Evolutionary conservation across 2,797 vertebrate genomes (phyloP), one percentile per base, ranked within the genome.

Genomic region (Mycteria americana): DNA sequence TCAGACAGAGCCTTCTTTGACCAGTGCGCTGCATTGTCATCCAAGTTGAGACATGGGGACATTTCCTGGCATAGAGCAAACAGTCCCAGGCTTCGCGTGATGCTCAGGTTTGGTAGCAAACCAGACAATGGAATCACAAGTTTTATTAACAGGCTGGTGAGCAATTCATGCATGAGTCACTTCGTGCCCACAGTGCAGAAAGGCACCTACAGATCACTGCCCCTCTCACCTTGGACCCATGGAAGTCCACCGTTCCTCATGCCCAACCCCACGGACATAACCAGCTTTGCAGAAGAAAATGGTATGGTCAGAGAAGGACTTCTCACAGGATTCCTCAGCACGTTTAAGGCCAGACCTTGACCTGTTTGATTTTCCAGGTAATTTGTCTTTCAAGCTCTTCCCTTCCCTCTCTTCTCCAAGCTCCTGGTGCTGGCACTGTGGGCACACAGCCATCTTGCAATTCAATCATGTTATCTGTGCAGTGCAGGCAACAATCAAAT

Each of bases 401-500:
- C 43, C 5, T 83, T 10, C 33, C 21, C 45, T 79, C 57, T 46
- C 35, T 39, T 46, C 69, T 43, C 69, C 60, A 25, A 69, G 91
- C 72, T 57, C 39, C 5, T 24, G 35, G 37, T 51, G 60, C 70
- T 78, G 87, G 85, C 37, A 53, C 23, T 24, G 64, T 31, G 78
- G 92, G 81, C 91, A 83, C 35, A 9, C 56, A 88, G 92, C 91
- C 91, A 88, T 83, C 88, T 31, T 76, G 64, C 89, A 96, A 92
- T 95, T 63, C 92, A 94, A 85, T 96, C 91, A 30, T 22, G 57
- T 59, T 88, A 90, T 95, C 93, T 88, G 93, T 68, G 82, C 78
- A 92, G 75, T 31, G 56, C 93, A 88, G 69, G 77, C 94, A 95
- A 83, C 92, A 93, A 94, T 93, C 94, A 97, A 95, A 96, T 95